phyloP scores from a whole-genome alignment of 2,797 vertebrate species.

The Ctenopoma kingsleyae region DNA sequence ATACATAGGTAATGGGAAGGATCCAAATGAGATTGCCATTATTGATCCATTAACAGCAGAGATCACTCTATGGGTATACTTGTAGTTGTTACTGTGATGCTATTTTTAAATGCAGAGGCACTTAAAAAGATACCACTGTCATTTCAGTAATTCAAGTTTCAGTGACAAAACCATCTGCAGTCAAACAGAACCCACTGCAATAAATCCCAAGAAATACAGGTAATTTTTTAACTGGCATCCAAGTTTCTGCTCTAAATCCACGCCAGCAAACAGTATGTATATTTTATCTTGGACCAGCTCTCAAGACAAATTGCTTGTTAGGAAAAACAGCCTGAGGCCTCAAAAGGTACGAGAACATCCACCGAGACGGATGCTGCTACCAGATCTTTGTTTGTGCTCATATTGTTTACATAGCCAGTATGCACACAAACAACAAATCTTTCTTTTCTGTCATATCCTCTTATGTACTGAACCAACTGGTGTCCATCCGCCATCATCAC shows the following conservation, averaged over 20 bases:
- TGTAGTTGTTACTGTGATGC: conserved; percentile 9
- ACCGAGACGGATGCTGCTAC: conserved; percentile 23
- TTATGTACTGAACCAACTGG: conserved; percentile 39
- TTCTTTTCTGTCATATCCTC: conserved; percentile 39
- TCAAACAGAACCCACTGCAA: conserved; percentile 5
- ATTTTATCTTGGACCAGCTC: conserved; percentile 44
- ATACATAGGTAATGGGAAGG: conserved; percentile 35
- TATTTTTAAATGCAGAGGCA: conserved; percentile 46
- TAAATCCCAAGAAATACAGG: conserved; percentile 10
- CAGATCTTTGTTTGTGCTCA: conserved; percentile 13
- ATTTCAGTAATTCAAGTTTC: neutral
- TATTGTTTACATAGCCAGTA: conserved; percentile 31
- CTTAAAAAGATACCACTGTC: conserved; percentile 34
- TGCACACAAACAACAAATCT: conserved; percentile 44
- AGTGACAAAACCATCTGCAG: conserved; percentile 26
- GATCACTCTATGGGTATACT: conserved; percentile 33
- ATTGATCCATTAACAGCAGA: conserved; percentile 62
- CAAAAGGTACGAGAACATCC: conserved; percentile 45
- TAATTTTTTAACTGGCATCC: conserved; percentile 16
- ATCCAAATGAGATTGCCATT: conserved; percentile 61
- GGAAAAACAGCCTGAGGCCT: conserved; percentile 63
- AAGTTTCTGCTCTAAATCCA: conserved; percentile 15
- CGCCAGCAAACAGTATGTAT: conserved; percentile 23
- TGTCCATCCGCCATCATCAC: conserved; percentile 47
- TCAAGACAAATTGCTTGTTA: conserved; percentile 58